Base-by-base conservation (phyloP, 1,140 invertebrate genomes). In the Zaprionus africanus region DNA sequence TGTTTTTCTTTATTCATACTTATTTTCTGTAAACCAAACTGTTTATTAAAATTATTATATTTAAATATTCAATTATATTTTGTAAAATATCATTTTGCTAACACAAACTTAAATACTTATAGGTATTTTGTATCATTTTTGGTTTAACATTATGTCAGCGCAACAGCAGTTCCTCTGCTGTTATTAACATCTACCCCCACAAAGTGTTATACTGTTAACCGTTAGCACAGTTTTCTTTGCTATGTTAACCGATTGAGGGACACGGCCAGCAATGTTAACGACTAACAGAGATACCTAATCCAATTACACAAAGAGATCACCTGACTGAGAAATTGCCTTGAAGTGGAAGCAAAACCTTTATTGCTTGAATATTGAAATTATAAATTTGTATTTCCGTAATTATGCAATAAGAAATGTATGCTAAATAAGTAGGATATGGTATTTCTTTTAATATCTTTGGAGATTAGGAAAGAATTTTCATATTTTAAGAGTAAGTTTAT, bases 141-240 rank as follows among this genome's bases (percentile, higher is more conserved):
- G 31, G 6, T 4, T 57, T 74, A 81, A 57, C 62, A 43, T 38
- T 36, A 31, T 59, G 64, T 53, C 64, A 61, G 53, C 7, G 0
- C 13, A 19, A 36, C 11, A 68, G 34, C 57, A 46, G 36, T 61
- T 26, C 34, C 36, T 7, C 54, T n/a, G 17, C 61, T 71, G 43
- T 56, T 61, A 62, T 28, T 43, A 58, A 49, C 57, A 61, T 58
- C 12, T 11, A 15, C 36, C 41, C 41, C 49, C 59, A 34, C 17
- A 0, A 49, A 22, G 67, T 71, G 62, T 65, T 31, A 74, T 65
- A 49, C 56, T 78, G 70, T 83, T 87, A 87, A 88, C 84, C 83
- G 83, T 78, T 87, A 87, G 83, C 43, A 87, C 63, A 87, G 84
- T 81, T 73, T 62, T 13, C 7, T 22, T 56, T 36, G 17, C 57